A percentile compares a stretch with the other conserved stretches of the same genome.
Evolutionary conservation across 2,888 invertebrate species (phyloP).

Genomic region (Tolmerus cingulatus): DNA sequence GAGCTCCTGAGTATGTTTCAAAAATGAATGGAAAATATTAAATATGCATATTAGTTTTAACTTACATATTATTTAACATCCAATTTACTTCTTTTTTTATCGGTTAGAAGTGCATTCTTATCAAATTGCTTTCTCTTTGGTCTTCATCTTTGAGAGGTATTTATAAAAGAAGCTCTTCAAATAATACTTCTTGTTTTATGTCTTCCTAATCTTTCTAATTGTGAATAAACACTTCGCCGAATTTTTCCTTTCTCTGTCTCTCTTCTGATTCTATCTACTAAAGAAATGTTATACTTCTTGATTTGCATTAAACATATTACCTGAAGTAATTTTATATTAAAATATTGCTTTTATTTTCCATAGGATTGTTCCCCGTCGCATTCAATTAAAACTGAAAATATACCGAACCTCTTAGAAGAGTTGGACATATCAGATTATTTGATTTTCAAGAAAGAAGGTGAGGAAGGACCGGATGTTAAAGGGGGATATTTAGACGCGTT

Average conservation of each 20-base stretch:
- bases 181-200: neutral
- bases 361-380: conserved; percentile 52
- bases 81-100: neutral
- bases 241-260: neutral
- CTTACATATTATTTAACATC: neutral
- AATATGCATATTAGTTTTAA: neutral
- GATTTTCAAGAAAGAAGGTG: conserved; percentile 78
- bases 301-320: neutral
- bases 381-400: conserved; percentile 52
- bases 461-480: conserved; percentile 89
- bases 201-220: neutral
- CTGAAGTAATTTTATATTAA: neutral
- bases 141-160: neutral
- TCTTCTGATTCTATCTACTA: neutral
- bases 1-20: neutral
- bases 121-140: neutral
- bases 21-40: neutral
- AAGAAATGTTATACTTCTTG: neutral
- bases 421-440: conserved; percentile 83
- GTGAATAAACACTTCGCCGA: neutral
- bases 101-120: neutral
- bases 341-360: neutral
- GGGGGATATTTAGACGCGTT: conserved; percentile 95
- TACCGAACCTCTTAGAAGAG: conserved; percentile 75
- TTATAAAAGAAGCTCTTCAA: neutral